Base-by-base conservation (phyloP, 2,888 invertebrate genomes). In the Cryptops parisi region DNA sequence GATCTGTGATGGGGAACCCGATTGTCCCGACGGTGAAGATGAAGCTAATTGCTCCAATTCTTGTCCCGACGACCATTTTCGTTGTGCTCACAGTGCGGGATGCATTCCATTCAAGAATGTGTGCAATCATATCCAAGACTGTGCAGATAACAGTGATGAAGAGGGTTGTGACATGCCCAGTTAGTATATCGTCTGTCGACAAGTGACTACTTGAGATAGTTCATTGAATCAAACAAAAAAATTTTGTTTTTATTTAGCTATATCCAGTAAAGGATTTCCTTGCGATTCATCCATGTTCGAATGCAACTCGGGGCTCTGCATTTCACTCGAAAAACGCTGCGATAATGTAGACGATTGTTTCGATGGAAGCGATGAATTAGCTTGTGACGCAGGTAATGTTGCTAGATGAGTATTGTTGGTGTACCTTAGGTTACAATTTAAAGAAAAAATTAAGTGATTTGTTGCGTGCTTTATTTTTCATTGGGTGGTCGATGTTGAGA, bases 341-440 rank as follows among this genome's bases (percentile, higher is more conserved):
- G 79, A 88, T 65, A 78, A 78, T 0, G 73, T 73, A 9, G 70
- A 72, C 38, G 80, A 87, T 62, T 88, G 88, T 64, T 74, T 75
- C 57, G 86, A 87, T 63, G 79, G 78, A 9, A 77, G 75, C 44
- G 88, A 89, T 63, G 88, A 89, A 66, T 64, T 64, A 2, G 53
- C 57, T 24, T 76, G 82, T 65, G 24, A 3, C 3, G 40, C 15
- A 21, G 47, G 47, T 47, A 47, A 43, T 15, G n/a, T n/a, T n/a
- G n/a, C n/a, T n/a, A n/a, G n/a, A n/a, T n/a, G n/a, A n/a, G 6
- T 15, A 43, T 17, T 15, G 17, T 15, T 17, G 9, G 12, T 12
- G 9, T 12, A 33, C 38, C 38, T 12, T 33, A 12, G 38, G 12
- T 12, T 12, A n/a, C 9, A 33, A 33, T 33, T 33, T 9, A 33